Base-by-base conservation (phyloP, 2,888 invertebrate genomes). In the Plebejus anna region DNA sequence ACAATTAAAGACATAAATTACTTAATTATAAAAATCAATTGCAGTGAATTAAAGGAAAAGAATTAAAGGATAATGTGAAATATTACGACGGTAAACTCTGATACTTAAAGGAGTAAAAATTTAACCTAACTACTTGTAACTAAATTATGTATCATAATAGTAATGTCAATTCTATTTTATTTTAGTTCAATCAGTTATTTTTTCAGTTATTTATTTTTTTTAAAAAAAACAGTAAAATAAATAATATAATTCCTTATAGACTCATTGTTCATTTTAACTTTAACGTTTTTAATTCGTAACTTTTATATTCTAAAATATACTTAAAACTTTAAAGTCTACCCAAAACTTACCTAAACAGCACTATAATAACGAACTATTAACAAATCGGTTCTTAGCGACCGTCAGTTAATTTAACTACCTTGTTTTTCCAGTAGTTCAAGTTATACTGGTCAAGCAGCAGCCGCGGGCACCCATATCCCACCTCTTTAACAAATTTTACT, bases 401-500 rank as follows among this genome's bases (percentile, higher is more conserved):
- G 9, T 28, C 28, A 61, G 61, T 61, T 66, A 32, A 32, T 66
- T 22, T 66, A 36, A 36, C 66, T 66, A 77, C 11, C 61, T 77
- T 66, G 75, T 78, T 71, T 55, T 38, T 76, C 42, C 70, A 16
- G 78, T 51, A 80, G 87, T 77, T 84, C 89, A 80, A 75, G 9
- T 76, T 81, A 82, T 22, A 79, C 75, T 88, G 89, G 91, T 77
- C 77, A 76, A 72, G 78, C 72, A 70, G 82, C 82, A 85, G 86
- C 89, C 88, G 84, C 83, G 84, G 90, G 87, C 85, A 87, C 90
- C 90, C 91, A 89, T 89, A 91, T 89, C 84, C 84, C 81, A 82
- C 84, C 91, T 89, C 89, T 91, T 90, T 90, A 92, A 91, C 93
- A 92, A 93, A 93, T 94, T 93, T 92, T 90, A 91, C 92, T 88